These are phyloP conservation scores for Psix sp. DNA, from an alignment of 1,140 invertebrate genomes.

Conservation along the genomic window DNA sequence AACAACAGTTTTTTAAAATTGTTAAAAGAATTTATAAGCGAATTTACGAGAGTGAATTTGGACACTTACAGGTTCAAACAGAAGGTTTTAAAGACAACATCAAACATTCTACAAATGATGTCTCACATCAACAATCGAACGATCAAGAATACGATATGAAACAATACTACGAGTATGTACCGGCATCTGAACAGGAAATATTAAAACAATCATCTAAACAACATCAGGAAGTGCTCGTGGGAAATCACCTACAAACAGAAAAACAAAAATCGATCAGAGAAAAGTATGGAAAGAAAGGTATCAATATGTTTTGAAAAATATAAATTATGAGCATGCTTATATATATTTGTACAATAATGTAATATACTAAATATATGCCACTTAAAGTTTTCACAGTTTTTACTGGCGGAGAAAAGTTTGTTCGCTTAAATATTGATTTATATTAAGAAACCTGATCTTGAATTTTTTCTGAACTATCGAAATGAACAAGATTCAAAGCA, in stretches of 20 bases:
- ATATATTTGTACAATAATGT: no score
- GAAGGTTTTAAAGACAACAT: slow-evolving; percentile 57
- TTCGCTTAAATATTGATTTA: no score
- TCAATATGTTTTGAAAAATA: neutral
- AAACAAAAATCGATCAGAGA: slow-evolving; percentile 65
- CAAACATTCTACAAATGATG: slow-evolving; percentile 51
- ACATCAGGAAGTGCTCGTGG: slow-evolving; percentile 66
- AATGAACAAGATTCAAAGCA: no score
- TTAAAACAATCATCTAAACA: slow-evolving; percentile 50
- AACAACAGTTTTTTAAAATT: neutral
- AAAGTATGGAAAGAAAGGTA: slow-evolving; percentile 67
- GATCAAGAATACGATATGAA: slow-evolving; percentile 39
- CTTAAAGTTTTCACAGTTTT: no score
- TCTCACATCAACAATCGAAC: slow-evolving; percentile 49
- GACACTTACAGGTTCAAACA: slow-evolving; percentile 37
- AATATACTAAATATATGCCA: no score
- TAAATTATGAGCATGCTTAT: neutral
- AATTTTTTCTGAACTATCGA: no score
- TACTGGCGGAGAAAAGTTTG: no score
- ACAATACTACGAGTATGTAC: slow-evolving; percentile 41
- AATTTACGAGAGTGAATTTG: neutral
- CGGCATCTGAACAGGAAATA: slow-evolving; percentile 56
- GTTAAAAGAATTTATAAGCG: no score
- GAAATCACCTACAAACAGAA: slow-evolving; percentile 66
- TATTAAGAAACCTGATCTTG: no score